Conservation (phyloP, 2,888 invertebrate genomes). For the Sarcophaga variegata region DNA sequence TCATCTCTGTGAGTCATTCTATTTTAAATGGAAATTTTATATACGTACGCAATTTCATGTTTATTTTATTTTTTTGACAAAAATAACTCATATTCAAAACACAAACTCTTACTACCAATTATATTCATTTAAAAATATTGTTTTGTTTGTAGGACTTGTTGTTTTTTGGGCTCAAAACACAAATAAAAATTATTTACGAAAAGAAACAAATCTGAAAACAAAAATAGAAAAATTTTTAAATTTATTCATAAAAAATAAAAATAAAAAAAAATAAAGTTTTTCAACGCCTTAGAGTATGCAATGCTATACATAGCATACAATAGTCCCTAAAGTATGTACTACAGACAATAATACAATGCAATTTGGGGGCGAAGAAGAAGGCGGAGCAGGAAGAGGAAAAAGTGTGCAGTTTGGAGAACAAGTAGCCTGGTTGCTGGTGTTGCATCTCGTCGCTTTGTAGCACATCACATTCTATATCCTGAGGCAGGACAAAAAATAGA, state of each 20-base stretch:
- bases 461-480: conserved; percentile 58
- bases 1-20: background rate
- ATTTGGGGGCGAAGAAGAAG: background rate
- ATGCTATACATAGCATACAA: conserved; percentile 33
- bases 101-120: conserved; percentile 38
- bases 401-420: conserved; percentile 31
- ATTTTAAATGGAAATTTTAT: background rate
- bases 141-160: conserved; percentile 42
- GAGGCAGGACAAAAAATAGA: conserved; percentile 43
- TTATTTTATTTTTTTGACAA: background rate
- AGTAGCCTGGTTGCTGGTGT: conserved; percentile 30
- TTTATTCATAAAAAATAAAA: background rate
- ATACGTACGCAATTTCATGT: background rate
- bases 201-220: conserved; percentile 26
- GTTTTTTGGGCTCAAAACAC: conserved; percentile 9
- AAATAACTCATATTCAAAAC: background rate
- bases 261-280: conserved; percentile 42
- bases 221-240: conserved; percentile 26
- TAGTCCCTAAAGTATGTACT: conserved; percentile 27
- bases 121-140: conserved; percentile 53
- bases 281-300: conserved; percentile 62
- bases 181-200: conserved; percentile 50
- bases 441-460: conserved; percentile 29
- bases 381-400: background rate
- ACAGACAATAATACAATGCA: conserved; percentile 10